A percentile compares a stretch with the other conserved stretches of the same genome.
Conservation (phyloP, 2,113 vertebrate genomes). For the Todiramphus saurophagus region DNA sequence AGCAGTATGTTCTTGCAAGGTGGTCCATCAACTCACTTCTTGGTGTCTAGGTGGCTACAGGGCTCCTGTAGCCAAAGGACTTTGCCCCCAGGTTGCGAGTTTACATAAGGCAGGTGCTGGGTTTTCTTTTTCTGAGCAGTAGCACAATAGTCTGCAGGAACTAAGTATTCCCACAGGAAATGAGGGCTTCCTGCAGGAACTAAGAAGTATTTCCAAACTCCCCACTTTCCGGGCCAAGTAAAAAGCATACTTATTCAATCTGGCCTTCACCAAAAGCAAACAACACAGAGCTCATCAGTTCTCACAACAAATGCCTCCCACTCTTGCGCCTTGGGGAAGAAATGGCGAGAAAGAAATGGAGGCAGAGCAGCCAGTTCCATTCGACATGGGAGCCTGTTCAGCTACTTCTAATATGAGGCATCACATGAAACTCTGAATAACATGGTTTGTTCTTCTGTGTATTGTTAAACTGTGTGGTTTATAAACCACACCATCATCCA, state of each 20-base stretch:
- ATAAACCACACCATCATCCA: background rate
- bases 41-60: background rate
- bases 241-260: slow-evolving; percentile 26
- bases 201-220: slow-evolving; percentile 50
- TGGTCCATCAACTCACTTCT: background rate
- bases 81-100: background rate
- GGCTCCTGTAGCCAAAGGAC: background rate
- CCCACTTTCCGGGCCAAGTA: slow-evolving; percentile 35
- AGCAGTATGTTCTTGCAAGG: background rate
- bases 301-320: slow-evolving; percentile 32
- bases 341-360: slow-evolving; percentile 33
- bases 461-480: background rate
- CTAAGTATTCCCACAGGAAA: slow-evolving; percentile 57
- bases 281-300: slow-evolving; percentile 32
- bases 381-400: background rate
- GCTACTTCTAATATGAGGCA: background rate
- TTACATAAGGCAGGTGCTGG: slow-evolving; percentile 28
- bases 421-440: background rate
- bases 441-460: background rate
- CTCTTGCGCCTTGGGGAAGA: slow-evolving; percentile 3
- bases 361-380: background rate
- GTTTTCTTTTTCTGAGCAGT: slow-evolving; percentile 11
- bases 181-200: slow-evolving; percentile 47
- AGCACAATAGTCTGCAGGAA: slow-evolving; percentile 51
- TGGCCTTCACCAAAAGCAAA: slow-evolving; percentile 14